phyloP scores from a whole-genome alignment of 2,113 vertebrate species.

The Spilogale gracilis region DNA sequence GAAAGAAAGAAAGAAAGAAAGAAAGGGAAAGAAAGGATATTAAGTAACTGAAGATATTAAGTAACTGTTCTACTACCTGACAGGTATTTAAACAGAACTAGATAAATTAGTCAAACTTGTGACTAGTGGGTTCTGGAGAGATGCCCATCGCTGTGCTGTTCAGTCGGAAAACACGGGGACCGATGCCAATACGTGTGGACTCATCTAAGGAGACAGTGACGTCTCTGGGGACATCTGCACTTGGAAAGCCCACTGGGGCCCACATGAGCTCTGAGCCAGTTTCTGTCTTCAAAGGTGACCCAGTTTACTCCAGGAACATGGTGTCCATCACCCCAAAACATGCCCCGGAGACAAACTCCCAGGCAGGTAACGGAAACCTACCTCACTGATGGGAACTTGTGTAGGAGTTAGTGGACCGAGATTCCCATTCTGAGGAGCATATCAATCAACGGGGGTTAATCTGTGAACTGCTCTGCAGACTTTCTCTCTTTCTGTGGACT shows the following conservation, averaged over 20 bases:
- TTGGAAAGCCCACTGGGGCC: too few relatives aligned
- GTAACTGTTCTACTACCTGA: accelerated
- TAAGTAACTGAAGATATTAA: too few relatives aligned
- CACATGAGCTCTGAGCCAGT: neutral
- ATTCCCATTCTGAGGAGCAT: neutral
- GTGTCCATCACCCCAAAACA: neutral
- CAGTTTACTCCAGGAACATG: neutral
- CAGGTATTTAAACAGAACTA: neutral
- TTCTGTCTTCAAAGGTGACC: neutral
- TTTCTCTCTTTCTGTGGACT: neutral
- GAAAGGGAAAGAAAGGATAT: neutral
- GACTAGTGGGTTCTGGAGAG: neutral
- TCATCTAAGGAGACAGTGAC: too few relatives aligned
- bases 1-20: neutral
- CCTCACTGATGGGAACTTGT: neutral
- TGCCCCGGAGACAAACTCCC: accelerated
- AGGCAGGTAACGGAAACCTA: too few relatives aligned
- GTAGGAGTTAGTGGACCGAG: too few relatives aligned
- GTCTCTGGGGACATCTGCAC: neutral
- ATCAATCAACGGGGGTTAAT: neutral
- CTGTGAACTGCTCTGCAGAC: neutral
- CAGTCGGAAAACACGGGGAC: neutral
- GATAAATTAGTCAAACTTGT: neutral
- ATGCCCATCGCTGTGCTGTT: accelerated
- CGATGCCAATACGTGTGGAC: too few relatives aligned